Evolutionary conservation across 2,797 vertebrate species (phyloP).

Genomic region (Pitangus sulphuratus): DNA sequence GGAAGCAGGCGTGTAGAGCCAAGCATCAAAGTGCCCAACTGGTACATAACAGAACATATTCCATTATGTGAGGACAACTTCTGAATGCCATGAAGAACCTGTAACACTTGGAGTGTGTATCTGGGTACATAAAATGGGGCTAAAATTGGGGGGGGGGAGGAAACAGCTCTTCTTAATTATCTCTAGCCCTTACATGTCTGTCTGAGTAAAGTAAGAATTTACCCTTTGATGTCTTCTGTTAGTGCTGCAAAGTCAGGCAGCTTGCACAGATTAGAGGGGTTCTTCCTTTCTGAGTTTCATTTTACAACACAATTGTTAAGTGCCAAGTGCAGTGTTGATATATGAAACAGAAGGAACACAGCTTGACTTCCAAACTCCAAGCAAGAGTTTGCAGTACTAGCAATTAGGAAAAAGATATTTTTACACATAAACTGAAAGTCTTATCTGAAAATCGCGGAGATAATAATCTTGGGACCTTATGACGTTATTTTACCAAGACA

Average conservation of each 20-base stretch:
- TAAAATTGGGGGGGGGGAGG: not conserved
- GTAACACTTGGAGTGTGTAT: not conserved
- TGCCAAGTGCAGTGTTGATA: not conserved
- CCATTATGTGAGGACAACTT: not conserved
- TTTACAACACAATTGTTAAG: not conserved
- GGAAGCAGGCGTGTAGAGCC: not conserved
- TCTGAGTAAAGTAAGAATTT: not conserved
- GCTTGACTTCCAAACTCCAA: constrained; percentile 22
- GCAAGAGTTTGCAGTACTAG: not conserved
- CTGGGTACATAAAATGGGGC: not conserved
- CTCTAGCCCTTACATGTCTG: not conserved
- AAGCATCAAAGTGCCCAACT: not conserved
- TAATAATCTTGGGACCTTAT: constrained; percentile 12
- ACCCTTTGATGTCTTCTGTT: not conserved
- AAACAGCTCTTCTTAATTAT: not conserved
- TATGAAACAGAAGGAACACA: not conserved
- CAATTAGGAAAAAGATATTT: not conserved
- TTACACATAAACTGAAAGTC: not conserved
- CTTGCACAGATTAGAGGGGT: not conserved
- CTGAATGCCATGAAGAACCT: not conserved
- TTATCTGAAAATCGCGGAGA: constrained; percentile 33
- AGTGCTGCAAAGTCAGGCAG: not conserved
- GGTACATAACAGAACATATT: not conserved
- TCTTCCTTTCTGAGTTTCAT: not conserved
- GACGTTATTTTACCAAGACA: not conserved